Base-by-base conservation (phyloP, 2,113 vertebrate genomes). In the Bungarus multicinctus region DNA sequence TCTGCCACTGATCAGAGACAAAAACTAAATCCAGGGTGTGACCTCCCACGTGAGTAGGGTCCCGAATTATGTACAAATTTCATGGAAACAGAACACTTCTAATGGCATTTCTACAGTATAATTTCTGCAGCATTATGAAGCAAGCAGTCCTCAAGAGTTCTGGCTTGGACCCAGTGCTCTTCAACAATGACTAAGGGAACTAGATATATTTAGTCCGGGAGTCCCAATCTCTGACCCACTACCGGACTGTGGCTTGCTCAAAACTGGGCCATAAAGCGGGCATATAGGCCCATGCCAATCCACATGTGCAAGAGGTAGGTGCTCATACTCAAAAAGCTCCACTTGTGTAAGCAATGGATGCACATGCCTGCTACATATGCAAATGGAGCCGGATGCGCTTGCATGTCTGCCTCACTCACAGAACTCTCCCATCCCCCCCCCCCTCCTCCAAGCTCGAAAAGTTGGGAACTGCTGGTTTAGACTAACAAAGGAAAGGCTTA, bases 231-330 rank as follows among this genome's bases (percentile, higher is more conserved):
- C 10, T 69, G 27, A 12, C 30, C 4, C 27, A 64, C 1, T 64
- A 30, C 60, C 2, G 0, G 60, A 27, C 4, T 64, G 27, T 0
- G 4, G 30, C 12, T 30, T 0, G 4, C 30, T 69, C 12, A 12
- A 30, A 69, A 69, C 30, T 69, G 30, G 30, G 12, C 30, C 5
- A 0, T n/a, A 69, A 69, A 6, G 64, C 30, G 30, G 60, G 30
- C 11, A 14, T 6, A 34, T 16, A 12, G 0, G 5, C 30, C 64
- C 64, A 69, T 60, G 57, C 25, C 3, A 10, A 60, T 60, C 25
- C 58, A 60, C 25, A 10, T 60, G 25, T 11, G 25, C 8, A 3
- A 69, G 11, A 1, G 0, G 2, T n/a, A n/a, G 30, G 30, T 30
- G n/a, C 12, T 5, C 14, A 2, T 1, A 4, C 30, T 30, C 27